Evolutionary conservation across 2,797 vertebrate species (phyloP).

Genomic region (Furcifer pardalis): DNA sequence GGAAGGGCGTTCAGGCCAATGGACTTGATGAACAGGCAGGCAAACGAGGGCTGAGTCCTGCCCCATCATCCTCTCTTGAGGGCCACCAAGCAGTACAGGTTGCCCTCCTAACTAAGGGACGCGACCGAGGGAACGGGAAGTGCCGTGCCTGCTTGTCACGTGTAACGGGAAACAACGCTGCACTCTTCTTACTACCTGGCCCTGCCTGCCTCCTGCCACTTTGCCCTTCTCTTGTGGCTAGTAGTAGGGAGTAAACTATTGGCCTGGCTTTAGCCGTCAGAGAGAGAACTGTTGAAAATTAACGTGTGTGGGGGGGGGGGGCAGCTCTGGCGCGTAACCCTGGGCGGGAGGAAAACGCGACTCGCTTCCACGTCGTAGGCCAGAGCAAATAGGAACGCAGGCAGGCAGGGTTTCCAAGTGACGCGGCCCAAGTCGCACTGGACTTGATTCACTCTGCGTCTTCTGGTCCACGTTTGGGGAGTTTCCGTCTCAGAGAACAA

Average conservation of each 20-base stretch:
- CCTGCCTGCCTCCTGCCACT: slow-evolving; percentile 40
- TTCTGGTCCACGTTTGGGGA: no score
- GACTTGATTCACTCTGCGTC: no score
- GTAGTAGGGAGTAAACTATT: slow-evolving; percentile 68
- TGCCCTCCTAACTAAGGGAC: no score
- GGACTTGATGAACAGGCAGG: no score
- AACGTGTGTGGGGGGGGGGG: slow-evolving; percentile 63
- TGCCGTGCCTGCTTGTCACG: slow-evolving; percentile 30
- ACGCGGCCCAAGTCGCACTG: no score
- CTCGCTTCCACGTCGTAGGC: slow-evolving; percentile 46
- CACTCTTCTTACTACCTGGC: slow-evolving; percentile 20
- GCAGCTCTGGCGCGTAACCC: slow-evolving; percentile 59
- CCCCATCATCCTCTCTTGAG: no score
- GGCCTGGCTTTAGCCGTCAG: slow-evolving; percentile 59
- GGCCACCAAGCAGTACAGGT: no score
- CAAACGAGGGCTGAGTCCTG: no score
- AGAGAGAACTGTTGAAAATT: slow-evolving; percentile 64
- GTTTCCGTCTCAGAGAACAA: no score
- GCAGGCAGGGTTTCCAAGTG: no score
- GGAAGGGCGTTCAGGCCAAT: no score
- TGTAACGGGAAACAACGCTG: slow-evolving; percentile 34
- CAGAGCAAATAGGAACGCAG: no score
- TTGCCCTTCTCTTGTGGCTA: slow-evolving; percentile 54
- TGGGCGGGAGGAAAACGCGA: slow-evolving; percentile 50
- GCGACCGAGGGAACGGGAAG: slow-evolving; percentile 56